Percentiles rank a stretch among this genome's conserved stretches.
These are phyloP conservation scores for Urechis unicinctus DNA, from an alignment of 2,888 invertebrate species.

Conservation along the genomic window DNA sequence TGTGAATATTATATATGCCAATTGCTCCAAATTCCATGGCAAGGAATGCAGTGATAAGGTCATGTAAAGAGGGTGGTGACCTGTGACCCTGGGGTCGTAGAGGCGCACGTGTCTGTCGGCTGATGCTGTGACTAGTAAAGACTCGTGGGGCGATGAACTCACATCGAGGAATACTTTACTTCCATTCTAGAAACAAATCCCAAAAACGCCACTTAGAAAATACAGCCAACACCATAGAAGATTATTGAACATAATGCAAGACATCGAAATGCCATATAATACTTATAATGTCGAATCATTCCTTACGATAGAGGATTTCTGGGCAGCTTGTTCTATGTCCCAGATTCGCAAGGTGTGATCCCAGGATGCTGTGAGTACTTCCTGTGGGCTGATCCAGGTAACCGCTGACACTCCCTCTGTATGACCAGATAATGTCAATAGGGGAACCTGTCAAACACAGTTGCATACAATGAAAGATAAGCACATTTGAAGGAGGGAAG, in stretches of 20 bases:
- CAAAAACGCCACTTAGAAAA: not conserved
- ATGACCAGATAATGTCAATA: constrained; percentile 84
- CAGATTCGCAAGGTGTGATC: constrained; percentile 91
- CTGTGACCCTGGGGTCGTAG: constrained; percentile 79
- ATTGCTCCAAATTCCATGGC: too few species aligned
- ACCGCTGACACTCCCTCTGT: constrained; percentile 81
- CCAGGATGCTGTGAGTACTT: constrained; percentile 71
- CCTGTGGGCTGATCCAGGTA: constrained; percentile 71
- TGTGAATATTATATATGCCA: too few species aligned
- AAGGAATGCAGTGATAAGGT: too few species aligned
- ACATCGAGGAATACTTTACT: constrained; percentile 86
- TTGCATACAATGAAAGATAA: too few species aligned
- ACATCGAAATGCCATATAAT: too few species aligned
- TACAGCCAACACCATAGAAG: not conserved
- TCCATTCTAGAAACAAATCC: constrained; percentile 55
- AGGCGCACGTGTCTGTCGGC: constrained; percentile 85
- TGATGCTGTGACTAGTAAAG: constrained; percentile 72
- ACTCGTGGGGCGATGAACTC: constrained; percentile 73
- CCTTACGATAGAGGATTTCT: constrained; percentile 11
- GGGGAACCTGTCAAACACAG: constrained; percentile 56
- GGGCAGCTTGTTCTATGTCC: constrained; percentile 73
- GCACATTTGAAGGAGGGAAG: too few species aligned
- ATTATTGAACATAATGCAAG: too few species aligned
- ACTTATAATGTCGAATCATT: too few species aligned
- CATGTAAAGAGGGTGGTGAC: constrained; percentile 37